Base-by-base conservation (phyloP, 2,888 invertebrate species). In the Drosophila flavopinicola region DNA sequence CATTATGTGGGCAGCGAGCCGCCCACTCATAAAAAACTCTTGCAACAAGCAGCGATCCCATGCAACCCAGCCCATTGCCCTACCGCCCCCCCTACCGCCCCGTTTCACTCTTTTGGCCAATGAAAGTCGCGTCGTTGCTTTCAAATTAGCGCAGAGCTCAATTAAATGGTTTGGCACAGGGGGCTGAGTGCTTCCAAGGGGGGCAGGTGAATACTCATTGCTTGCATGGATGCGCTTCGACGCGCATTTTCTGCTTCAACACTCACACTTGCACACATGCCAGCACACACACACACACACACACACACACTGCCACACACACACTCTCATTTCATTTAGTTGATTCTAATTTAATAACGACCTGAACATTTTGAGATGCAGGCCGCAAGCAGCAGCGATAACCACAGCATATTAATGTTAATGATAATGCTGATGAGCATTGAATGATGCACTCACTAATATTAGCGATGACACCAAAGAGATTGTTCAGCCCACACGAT, bases 121-220 rank as follows among this genome's bases (percentile, higher is more conserved):
- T 71, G 56, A 71, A 53, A 56, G 58, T 56, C 72, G 61, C 79
- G 45, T 78, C 76, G 86, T 73, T 83, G 86, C 73, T 73, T 85
- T 86, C 74, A 86, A 80, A 80, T 86, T 80, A 80, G 84, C 86
- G 80, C 67, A 41, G 37, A 76, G 77, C 80, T 84, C 80, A 80
- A 85, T 80, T 80, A 86, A 76, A 79, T 59, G 57, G 58, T 57
- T 37, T 68, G n/a, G 2, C 44, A 25, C n/a, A 9, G 9, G 15
- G 41, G 15, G 15, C 15, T 29, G 10, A 10, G 7, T 13, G 52
- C 13, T 24, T 27, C 4, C 0, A 15, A 6, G 23, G 10, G 25
- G 13, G 37, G 20, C 6, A 35, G 7, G 7, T 56, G 56, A 42
- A 37, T 60, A 51, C 57, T 57, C 66, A 30, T 56, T 61, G 76